phyloP scores from a whole-genome alignment of 1,140 invertebrate genomes.

The Paraescarpia echinospica region DNA sequence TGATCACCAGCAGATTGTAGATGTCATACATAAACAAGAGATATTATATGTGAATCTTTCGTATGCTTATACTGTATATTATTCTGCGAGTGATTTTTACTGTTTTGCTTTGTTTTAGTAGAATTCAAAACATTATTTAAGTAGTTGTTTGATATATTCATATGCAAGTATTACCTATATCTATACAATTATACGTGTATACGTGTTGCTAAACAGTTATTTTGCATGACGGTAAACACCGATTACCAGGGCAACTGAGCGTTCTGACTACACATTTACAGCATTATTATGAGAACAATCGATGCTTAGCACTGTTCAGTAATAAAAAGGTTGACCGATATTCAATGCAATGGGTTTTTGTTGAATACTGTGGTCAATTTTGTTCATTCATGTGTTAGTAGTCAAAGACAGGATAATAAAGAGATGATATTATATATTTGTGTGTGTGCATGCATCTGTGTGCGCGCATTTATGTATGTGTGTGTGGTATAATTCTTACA shows the following conservation, averaged over 20 bases:
- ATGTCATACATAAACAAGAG: not conserved
- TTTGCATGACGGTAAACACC: not conserved
- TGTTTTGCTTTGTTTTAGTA: not conserved
- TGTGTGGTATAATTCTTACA: too few species aligned
- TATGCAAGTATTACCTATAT: too few species aligned
- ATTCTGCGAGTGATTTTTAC: not conserved
- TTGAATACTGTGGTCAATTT: not conserved
- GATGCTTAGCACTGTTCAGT: not conserved
- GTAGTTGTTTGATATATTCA: too few species aligned
- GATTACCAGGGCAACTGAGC: not conserved
- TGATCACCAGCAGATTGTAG: not conserved
- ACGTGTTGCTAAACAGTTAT: not conserved
- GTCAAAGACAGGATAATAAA: not conserved
- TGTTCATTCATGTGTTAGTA: not conserved
- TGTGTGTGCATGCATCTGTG: too few species aligned
- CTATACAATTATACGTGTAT: not conserved
- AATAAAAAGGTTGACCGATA: not conserved
- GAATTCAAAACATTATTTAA: too few species aligned
- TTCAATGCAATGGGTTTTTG: not conserved
- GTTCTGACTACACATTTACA: not conserved
- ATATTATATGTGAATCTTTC: not conserved
- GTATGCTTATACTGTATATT: not conserved
- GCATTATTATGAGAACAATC: not conserved
- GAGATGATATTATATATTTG: too few species aligned
- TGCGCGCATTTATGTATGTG: too few species aligned